phyloP scores from a whole-genome alignment of 2,888 invertebrate genomes.

The Ellobium chinense region DNA sequence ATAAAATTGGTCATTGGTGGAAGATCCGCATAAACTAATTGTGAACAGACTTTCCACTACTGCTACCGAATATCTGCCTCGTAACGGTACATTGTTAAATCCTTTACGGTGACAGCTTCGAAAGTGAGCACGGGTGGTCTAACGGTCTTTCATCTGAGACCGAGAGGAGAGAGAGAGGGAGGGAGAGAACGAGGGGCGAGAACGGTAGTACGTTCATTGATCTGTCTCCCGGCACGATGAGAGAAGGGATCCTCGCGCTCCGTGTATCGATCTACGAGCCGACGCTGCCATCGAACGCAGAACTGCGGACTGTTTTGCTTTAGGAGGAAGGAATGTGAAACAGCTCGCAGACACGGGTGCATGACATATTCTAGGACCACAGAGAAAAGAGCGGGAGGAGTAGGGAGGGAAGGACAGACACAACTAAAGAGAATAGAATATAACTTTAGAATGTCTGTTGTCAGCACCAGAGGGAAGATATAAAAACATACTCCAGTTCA shows the following conservation, averaged over 20 bases:
- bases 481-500: too few species aligned
- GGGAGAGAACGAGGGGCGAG: slow-evolving; percentile 24
- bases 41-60: too few species aligned
- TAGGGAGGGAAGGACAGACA: slow-evolving; percentile 4
- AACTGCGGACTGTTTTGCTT: slow-evolving; percentile 2
- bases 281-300: slow-evolving; percentile 17
- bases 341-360: slow-evolving; percentile 12
- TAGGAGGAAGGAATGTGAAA: background rate
- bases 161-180: slow-evolving; percentile 36
- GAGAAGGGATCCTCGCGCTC: slow-evolving; percentile 30
- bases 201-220: slow-evolving; percentile 28
- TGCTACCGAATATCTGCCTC: too few species aligned
- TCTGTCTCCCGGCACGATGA: slow-evolving; percentile 27
- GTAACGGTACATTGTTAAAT: too few species aligned
- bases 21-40: too few species aligned
- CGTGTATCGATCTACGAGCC: slow-evolving; percentile 33
- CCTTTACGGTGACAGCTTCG: too few species aligned
- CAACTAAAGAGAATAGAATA: background rate
- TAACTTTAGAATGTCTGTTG: too few species aligned
- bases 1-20: background rate
- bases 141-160: background rate
- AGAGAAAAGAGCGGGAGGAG: background rate
- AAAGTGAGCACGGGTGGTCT: background rate
- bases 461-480: too few species aligned
- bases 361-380: too few species aligned